Evolutionary conservation across 2,113 vertebrate species (phyloP).

Genomic region (Paramormyrops kingsleyae): DNA sequence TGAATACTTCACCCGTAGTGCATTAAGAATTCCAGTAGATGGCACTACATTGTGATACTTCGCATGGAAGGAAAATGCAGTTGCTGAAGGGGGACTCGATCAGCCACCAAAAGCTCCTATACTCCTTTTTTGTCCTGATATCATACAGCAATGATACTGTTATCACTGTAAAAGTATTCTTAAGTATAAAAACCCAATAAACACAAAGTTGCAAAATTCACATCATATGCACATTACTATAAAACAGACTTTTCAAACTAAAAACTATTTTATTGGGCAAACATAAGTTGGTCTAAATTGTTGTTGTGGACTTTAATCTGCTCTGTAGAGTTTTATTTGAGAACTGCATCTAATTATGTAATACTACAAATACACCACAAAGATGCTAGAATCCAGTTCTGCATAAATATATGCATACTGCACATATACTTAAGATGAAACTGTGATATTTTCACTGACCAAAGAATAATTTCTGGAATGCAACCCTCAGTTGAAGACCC

Average conservation of each 20-base stretch:
- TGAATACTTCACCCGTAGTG: conserved; percentile 34
- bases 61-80: conserved; percentile 8
- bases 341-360: neutral
- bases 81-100: neutral
- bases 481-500: neutral
- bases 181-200: neutral
- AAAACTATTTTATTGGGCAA: neutral
- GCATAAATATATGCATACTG: neutral
- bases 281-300: neutral
- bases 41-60: conserved; percentile 48
- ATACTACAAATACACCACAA: neutral
- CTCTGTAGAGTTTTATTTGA: neutral
- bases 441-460: neutral
- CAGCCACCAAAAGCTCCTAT: neutral
- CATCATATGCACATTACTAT: neutral
- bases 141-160: neutral
- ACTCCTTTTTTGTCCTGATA: neutral
- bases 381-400: neutral
- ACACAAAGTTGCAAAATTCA: neutral
- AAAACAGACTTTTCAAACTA: neutral
- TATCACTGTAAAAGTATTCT: neutral
- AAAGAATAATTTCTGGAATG: neutral
- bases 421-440: neutral
- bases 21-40: conserved; percentile 50
- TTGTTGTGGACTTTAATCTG: neutral